Conservation (phyloP, 37 sponge, comb jelly and placozoan species). For the Lycopodina hypogea region DNA sequence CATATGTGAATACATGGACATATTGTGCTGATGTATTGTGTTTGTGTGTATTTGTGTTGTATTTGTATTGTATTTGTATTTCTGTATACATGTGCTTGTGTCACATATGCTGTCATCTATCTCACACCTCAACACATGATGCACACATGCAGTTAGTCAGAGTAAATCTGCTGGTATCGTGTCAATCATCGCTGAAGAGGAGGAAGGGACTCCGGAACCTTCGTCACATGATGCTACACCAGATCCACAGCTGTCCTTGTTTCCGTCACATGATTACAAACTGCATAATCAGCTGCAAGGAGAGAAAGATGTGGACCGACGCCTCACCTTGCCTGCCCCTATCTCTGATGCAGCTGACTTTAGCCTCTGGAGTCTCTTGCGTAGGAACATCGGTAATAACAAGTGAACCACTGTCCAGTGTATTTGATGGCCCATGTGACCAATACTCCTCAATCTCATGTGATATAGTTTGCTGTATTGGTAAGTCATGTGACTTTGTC, state of each 20-base stretch:
- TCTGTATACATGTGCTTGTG: too few species aligned
- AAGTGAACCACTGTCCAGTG: too few species aligned
- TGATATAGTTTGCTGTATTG: too few species aligned
- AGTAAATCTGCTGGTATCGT: neutral
- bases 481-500: too few species aligned
- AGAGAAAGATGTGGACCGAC: constrained; percentile 1
- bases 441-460: too few species aligned
- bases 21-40: too few species aligned
- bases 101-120: neutral
- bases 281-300: neutral
- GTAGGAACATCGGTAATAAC: constrained; percentile 74
- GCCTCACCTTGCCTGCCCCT: constrained; percentile 51
- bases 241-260: too few species aligned
- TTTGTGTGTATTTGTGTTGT: too few species aligned
- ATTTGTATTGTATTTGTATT: too few species aligned
- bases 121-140: neutral
- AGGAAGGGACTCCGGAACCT: neutral
- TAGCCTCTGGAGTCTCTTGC: constrained; percentile 68
- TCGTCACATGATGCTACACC: neutral
- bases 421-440: too few species aligned
- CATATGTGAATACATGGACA: too few species aligned
- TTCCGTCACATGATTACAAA: neutral
- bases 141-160: neutral
- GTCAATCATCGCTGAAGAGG: constrained; percentile 1
- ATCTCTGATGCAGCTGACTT: constrained; percentile 45